Percentiles rank a stretch among this genome's conserved stretches.
phyloP scores from a whole-genome alignment of 1,140 invertebrate species.

The Dinothrombium tinctorium region DNA sequence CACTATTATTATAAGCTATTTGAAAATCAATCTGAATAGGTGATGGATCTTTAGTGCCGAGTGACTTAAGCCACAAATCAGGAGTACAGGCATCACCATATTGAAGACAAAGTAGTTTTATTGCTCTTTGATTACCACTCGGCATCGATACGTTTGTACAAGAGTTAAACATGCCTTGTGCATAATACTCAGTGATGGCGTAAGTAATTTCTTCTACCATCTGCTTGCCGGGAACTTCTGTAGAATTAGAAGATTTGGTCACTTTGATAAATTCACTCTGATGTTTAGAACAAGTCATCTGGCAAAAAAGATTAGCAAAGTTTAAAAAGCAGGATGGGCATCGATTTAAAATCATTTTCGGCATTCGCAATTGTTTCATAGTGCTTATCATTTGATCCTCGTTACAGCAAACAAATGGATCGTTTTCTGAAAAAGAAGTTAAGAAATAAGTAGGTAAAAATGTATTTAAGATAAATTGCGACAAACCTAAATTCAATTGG shows the following conservation, averaged over 20 bases:
- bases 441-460: not conserved
- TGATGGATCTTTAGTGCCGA: constrained; percentile 10
- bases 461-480: not conserved
- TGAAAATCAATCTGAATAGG: constrained; percentile 13
- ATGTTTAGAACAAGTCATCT: constrained; percentile 49
- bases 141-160: not conserved
- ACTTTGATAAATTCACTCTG: constrained; percentile 50
- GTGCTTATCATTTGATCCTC: constrained; percentile 7
- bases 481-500: not conserved
- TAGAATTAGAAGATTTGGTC: constrained; percentile 15
- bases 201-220: constrained; percentile 28
- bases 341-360: constrained; percentile 31
- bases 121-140: not conserved
- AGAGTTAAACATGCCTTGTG: constrained; percentile 35
- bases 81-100: constrained; percentile 17
- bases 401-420: constrained; percentile 8
- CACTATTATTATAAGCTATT: constrained; percentile 13
- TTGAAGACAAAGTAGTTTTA: not conserved
- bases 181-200: constrained; percentile 33
- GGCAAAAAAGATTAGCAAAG: constrained; percentile 52
- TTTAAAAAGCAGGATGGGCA: constrained; percentile 69
- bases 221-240: constrained; percentile 13
- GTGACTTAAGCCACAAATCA: constrained; percentile 15
- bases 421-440: not conserved
- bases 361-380: constrained; percentile 4